Evolutionary conservation across 2,888 invertebrate genomes (phyloP), one percentile per base, ranked within the genome.

Genomic region (Dysmachus trigonus): DNA sequence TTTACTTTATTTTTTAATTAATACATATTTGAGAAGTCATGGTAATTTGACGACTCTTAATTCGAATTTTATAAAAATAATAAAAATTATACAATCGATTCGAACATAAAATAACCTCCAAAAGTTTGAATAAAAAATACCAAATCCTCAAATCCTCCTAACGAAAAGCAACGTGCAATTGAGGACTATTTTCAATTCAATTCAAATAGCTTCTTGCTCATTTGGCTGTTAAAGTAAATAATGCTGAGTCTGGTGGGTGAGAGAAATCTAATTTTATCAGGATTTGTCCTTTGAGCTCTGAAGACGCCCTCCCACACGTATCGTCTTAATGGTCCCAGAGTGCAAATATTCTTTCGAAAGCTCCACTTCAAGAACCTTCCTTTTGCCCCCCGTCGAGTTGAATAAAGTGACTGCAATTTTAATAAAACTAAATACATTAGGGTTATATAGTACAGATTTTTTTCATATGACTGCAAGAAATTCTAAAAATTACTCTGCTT

Each of bases 161-260:
- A n/a, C 27, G 10, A 18, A 18, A 62, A 47, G n/a, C n/a, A 13
- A n/a, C 47, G 27, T 62, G 62, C 62, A 10, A 22, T 53, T 0
- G 8, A 62, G 27, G 8, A 22, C 15, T 53, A 30, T 33, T 79
- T 79, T n/a, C 47, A 79, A 30, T 51, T 31, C 27, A 79, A 53
- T 79, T 79, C 79, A 79, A 79, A 79, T 79, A 51, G 30, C 79
- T n/a, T 53, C 10, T 8, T 47, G 53, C 27, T 79, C 79, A 51
- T 79, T 79, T 79, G 30, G 18, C 79, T 79, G 79, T 15, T 51
- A 79, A 51, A 79, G 51, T 30, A 47, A 51, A 79, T 51, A 47
- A 30, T 31, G 30, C 22, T 22, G 62, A 27, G 18, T 10, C 27
- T 62, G 47, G n/a, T 30, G 51, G 38, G 79, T 41, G 5, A 79